Evolutionary conservation across 2,888 invertebrate genomes (phyloP).

Genomic region (Strigamia transsilvanica): DNA sequence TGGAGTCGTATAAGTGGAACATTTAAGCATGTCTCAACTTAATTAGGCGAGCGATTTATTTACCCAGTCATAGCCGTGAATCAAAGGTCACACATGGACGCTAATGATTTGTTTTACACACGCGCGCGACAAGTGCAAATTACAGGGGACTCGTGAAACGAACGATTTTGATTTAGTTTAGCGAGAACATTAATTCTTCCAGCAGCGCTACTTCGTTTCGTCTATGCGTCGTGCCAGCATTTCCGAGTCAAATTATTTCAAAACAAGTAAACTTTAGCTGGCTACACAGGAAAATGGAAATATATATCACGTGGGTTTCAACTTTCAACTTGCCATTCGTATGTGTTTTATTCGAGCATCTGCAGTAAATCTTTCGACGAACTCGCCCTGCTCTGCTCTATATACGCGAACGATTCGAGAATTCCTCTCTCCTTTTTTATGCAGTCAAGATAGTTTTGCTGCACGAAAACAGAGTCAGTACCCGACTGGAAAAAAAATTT

Average conservation of each 20-base stretch:
- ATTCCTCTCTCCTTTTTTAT: background rate
- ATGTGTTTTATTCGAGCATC: background rate
- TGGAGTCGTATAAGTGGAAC: background rate
- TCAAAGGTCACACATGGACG: conserved; percentile 38
- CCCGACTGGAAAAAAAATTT: too few relatives aligned
- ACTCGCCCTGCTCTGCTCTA: background rate
- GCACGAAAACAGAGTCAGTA: too few relatives aligned
- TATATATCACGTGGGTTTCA: background rate
- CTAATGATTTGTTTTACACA: conserved; percentile 37
- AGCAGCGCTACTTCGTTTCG: background rate
- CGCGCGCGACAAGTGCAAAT: conserved; percentile 24
- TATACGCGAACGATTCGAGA: background rate
- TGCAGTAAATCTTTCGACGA: background rate
- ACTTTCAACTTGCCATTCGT: too few relatives aligned
- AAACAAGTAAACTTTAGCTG: background rate
- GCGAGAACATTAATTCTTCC: conserved; percentile 1
- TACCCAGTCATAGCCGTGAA: conserved; percentile 24
- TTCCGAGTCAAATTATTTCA: background rate
- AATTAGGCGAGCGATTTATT: conserved; percentile 39
- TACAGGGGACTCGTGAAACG: conserved; percentile 1
- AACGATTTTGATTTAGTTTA: conserved; percentile 30
- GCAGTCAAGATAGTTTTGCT: background rate
- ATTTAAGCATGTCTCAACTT: conserved; percentile 18
- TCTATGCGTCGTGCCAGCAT: background rate
- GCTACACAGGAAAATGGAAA: background rate